These are phyloP conservation scores for Polyommatus icarus DNA, from an alignment of 2,888 invertebrate species.

Conservation along the genomic window DNA sequence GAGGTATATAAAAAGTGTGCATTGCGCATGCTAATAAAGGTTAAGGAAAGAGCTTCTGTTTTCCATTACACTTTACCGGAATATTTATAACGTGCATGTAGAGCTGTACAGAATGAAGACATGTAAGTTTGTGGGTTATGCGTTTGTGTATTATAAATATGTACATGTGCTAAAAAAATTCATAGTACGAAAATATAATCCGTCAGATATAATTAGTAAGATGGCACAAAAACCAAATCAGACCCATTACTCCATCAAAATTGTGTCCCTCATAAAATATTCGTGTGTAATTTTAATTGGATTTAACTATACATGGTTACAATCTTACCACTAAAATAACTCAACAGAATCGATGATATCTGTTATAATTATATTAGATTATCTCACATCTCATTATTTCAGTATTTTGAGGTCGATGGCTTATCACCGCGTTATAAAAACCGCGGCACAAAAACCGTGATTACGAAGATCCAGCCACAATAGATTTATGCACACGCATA, in stretches of 20 bases:
- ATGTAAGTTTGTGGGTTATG: neutral
- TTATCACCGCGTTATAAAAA: slow-evolving; percentile 23
- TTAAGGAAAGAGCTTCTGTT: neutral
- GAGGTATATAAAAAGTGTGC: neutral
- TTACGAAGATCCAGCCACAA: slow-evolving; percentile 24
- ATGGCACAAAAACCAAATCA: neutral
- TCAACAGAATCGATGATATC: slow-evolving; percentile 25
- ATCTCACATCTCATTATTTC: slow-evolving; percentile 24
- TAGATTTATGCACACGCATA: slow-evolving; percentile 29
- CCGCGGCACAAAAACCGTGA: neutral
- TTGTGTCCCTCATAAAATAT: neutral
- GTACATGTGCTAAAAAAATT: neutral
- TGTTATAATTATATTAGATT: slow-evolving; percentile 23
- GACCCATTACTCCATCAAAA: neutral
- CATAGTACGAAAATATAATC: neutral
- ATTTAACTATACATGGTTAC: neutral
- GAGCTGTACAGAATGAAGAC: neutral
- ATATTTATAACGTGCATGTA: neutral
- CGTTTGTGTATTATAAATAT: neutral
- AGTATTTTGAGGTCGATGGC: slow-evolving; percentile 6
- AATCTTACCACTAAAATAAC: slow-evolving; percentile 8
- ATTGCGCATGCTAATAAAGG: slow-evolving; percentile 7
- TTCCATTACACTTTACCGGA: neutral
- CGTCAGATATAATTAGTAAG: neutral
- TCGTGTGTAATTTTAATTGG: slow-evolving; percentile 5